These are phyloP conservation scores for Lithophane leautieri DNA, from an alignment of 2,888 invertebrate genomes.

Conservation along the genomic window DNA sequence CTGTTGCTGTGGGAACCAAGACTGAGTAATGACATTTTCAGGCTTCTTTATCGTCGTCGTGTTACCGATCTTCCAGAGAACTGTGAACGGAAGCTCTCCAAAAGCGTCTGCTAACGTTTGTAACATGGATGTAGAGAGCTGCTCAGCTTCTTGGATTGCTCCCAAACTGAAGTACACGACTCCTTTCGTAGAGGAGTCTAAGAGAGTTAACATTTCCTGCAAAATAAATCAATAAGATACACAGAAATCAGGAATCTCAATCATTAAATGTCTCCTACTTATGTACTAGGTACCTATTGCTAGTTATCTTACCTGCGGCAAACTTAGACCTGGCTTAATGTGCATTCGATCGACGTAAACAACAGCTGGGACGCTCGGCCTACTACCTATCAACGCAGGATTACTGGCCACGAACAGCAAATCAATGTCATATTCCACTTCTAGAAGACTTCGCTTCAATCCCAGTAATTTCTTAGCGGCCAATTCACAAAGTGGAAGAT, in stretches of 20 bases:
- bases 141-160: slow-evolving; percentile 85
- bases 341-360: slow-evolving; percentile 84
- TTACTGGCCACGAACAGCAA: slow-evolving; percentile 83
- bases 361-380: slow-evolving; percentile 83
- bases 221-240: slow-evolving; percentile 56
- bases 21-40: slow-evolving; percentile 82
- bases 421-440: slow-evolving; percentile 86
- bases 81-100: slow-evolving; percentile 84
- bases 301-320: slow-evolving; percentile 77
- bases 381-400: slow-evolving; percentile 81
- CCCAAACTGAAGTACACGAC: slow-evolving; percentile 89
- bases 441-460: slow-evolving; percentile 78
- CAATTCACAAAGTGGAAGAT: slow-evolving; percentile 80
- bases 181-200: slow-evolving; percentile 85
- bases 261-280: too few species aligned
- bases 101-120: slow-evolving; percentile 85
- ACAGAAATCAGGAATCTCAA: neutral
- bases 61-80: slow-evolving; percentile 90
- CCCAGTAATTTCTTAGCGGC: slow-evolving; percentile 83
- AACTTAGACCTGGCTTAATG: slow-evolving; percentile 77
- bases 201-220: slow-evolving; percentile 78
- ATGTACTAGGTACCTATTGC: too few species aligned
- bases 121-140: slow-evolving; percentile 80
- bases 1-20: slow-evolving; percentile 91
- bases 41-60: slow-evolving; percentile 81